Evolutionary conservation across 2,888 invertebrate genomes (phyloP).

Genomic region (Lycophotia porphyrea): DNA sequence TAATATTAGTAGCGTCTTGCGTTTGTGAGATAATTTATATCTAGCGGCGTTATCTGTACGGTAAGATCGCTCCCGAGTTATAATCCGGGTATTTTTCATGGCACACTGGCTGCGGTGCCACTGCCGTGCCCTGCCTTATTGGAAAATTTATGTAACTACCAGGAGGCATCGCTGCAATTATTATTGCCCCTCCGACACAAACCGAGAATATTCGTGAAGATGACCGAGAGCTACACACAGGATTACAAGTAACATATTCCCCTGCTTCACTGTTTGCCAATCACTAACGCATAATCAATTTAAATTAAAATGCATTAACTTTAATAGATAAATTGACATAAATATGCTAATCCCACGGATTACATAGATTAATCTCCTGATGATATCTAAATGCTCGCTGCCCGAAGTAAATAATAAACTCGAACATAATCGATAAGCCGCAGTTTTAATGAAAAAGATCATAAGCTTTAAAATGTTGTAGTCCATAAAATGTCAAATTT

Average conservation of each 20-base stretch:
- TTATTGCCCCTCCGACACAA: constrained; percentile 75
- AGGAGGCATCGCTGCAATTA: constrained; percentile 84
- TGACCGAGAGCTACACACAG: constrained; percentile 29
- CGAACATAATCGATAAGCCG: constrained; percentile 60
- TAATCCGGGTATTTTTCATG: constrained; percentile 90
- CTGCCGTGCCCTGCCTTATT: constrained; percentile 74
- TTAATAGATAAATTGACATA: constrained; percentile 61
- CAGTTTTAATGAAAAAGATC: constrained; percentile 71
- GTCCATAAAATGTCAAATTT: constrained; percentile 79
- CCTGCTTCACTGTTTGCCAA: constrained; percentile 46
- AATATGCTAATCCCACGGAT: constrained; percentile 64
- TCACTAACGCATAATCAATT: constrained; percentile 35
- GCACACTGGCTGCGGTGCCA: constrained; percentile 72
- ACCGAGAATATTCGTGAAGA: constrained; percentile 48
- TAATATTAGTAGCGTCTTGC: constrained; percentile 89
- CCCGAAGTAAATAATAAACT: constrained; percentile 56
- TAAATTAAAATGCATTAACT: constrained; percentile 61
- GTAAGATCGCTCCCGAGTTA: constrained; percentile 87
- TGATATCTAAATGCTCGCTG: constrained; percentile 55
- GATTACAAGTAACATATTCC: constrained; percentile 31
- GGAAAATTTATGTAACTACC: constrained; percentile 85
- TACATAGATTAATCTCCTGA: constrained; percentile 64
- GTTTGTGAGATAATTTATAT: constrained; percentile 89
- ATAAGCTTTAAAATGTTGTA: constrained; percentile 72
- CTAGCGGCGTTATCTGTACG: constrained; percentile 84